Evolutionary conservation across 2,113 vertebrate species (phyloP), one percentile per base, ranked within the genome.

Genomic region (Zosterops hypoxanthus): DNA sequence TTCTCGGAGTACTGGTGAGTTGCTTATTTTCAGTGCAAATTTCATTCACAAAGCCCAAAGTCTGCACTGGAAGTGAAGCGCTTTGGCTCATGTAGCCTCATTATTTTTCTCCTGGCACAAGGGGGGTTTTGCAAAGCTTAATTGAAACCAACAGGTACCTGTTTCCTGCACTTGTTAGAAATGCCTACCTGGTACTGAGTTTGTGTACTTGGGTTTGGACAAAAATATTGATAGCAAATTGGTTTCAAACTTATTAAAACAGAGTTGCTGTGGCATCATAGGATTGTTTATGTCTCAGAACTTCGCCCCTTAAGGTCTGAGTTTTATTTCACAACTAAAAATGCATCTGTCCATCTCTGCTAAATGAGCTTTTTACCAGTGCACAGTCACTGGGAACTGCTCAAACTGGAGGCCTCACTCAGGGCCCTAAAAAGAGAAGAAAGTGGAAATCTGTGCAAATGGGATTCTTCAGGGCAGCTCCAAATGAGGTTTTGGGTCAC

Each of bases 91-190:
- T 56, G 82, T 6, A 76, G 42, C 89, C 79, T 96, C 82, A 77
- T 95, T 96, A 86, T 94, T 95, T 95, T 88, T 22, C 79, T 91
- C 86, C 71, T 46, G 71, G 88, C 87, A 75, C 76, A 36, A 69
- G 49, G 18, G 7, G 69, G 70, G 68, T 47, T 95, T 92, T 88
- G 41, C 76, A 86, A 75, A 88, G 76, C 79, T 78, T 93, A 63
- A 88, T 78, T 92, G 92, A 96, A 95, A 64, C 79, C 90, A 96
- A 94, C 68, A 92, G 82, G 88, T 83, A 70, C 81, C 86, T 85
- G 46, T 76, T 89, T 94, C 85, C 82, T 63, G 55, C 44, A 31
- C 46, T 81, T 41, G 56, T 92, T 86, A 93, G 79, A 93, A 86
- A 80, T 64, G 69, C 90, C 76, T 71, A 1, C 47, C 31, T 86